Evolutionary conservation across 2,797 vertebrate genomes (phyloP).

Genomic region (Coracias cyanogaster): DNA sequence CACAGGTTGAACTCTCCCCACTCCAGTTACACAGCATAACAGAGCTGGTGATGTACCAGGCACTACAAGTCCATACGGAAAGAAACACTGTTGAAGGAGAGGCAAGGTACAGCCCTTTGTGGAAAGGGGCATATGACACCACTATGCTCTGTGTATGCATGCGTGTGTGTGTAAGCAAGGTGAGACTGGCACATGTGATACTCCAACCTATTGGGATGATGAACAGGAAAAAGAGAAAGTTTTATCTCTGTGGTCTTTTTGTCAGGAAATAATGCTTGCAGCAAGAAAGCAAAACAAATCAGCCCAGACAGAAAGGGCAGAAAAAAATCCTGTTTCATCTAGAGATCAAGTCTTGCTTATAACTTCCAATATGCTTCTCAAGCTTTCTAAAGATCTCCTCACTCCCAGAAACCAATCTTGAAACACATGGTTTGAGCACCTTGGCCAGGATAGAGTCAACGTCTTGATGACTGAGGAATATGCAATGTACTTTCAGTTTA

Average conservation of each 20-base stretch:
- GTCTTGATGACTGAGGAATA: neutral
- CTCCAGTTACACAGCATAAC: neutral
- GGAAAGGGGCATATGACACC: neutral
- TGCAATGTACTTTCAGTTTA: neutral
- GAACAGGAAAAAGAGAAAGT: neutral
- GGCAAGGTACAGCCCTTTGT: neutral
- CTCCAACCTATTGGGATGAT: neutral
- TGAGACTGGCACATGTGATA: neutral
- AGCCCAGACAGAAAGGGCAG: neutral
- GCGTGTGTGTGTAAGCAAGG: fast-evolving
- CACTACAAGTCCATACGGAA: neutral
- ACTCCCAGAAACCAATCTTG: neutral
- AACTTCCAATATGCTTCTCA: neutral
- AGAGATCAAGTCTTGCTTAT: neutral
- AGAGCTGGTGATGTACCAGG: neutral
- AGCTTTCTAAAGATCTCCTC: neutral
- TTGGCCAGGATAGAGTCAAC: neutral
- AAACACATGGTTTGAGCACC: neutral
- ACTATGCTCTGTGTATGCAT: neutral
- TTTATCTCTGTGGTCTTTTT: neutral
- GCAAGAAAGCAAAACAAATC: neutral
- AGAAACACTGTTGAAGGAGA: neutral
- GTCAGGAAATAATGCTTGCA: neutral
- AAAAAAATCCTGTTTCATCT: neutral
- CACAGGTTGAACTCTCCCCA: neutral